A percentile compares a stretch with the other conserved stretches of the same genome.
phyloP scores from a whole-genome alignment of 2,113 vertebrate species.

The Dipodomys spectabilis region DNA sequence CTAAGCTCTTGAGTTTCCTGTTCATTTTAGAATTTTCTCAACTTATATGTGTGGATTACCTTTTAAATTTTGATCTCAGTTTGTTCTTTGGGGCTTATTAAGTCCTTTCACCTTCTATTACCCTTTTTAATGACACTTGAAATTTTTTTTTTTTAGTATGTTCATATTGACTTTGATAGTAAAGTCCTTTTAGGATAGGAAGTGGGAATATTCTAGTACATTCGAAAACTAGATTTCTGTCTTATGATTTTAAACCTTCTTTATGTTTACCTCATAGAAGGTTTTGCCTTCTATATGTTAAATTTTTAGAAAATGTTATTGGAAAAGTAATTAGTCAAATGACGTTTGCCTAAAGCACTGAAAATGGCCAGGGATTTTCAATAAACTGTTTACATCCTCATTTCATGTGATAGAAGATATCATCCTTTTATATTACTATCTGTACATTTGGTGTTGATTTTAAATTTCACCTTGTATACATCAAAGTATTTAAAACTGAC shows the following conservation, averaged over 20 bases:
- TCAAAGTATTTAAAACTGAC: not conserved
- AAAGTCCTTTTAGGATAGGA: not conserved
- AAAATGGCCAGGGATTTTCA: not conserved
- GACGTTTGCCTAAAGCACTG: not conserved
- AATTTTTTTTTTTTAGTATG: constrained; percentile 14
- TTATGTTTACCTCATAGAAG: not conserved
- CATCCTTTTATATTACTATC: not conserved
- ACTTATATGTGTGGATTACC: no score
- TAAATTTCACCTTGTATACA: no score
- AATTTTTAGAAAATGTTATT: constrained; percentile 19
- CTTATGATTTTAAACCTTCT: not conserved
- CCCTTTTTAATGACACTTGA: not conserved
- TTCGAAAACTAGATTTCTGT: constrained; percentile 25
- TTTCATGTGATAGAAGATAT: constrained; percentile 18
- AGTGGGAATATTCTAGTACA: not conserved
- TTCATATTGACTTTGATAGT: constrained; percentile 2
- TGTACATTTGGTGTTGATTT: not conserved
- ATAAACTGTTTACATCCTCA: constrained; percentile 8
- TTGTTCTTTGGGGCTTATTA: no score
- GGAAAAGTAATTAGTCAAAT: constrained; percentile 18
- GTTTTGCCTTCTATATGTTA: not conserved
- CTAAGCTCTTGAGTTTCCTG: not conserved
- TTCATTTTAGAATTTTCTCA: no score
- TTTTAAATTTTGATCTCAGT: no score
- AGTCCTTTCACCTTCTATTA: not conserved